Conservation (phyloP, 2,888 invertebrate genomes). For the Dasypolia templi region DNA sequence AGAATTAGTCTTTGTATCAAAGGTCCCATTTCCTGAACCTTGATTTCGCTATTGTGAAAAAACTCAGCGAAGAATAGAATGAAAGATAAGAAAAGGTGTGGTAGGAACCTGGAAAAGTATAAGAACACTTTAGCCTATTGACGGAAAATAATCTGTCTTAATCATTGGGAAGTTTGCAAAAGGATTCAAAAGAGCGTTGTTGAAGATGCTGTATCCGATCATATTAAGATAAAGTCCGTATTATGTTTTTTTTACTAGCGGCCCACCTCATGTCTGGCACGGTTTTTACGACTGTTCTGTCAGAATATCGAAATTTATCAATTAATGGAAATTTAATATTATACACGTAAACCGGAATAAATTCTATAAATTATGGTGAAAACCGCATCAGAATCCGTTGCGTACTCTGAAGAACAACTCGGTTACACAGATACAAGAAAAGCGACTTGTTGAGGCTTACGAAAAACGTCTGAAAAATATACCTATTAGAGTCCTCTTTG, state of each 20-base stretch:
- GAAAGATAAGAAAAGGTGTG: constrained; percentile 17
- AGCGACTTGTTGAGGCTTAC: neutral
- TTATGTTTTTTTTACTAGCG: neutral
- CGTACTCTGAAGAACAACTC: neutral
- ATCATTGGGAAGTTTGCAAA: neutral
- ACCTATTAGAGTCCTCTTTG: neutral
- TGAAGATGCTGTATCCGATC: neutral
- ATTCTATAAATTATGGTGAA: neutral
- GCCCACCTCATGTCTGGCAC: neutral
- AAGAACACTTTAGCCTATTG: neutral
- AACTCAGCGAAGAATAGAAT: constrained; percentile 27
- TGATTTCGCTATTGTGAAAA: constrained; percentile 35
- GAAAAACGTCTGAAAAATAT: neutral
- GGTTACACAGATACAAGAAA: neutral
- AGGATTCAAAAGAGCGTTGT: neutral
- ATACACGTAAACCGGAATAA: neutral
- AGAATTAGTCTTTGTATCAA: constrained; percentile 19
- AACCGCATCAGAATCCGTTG: neutral
- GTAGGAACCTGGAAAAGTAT: neutral
- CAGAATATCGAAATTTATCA: neutral
- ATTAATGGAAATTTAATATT: neutral
- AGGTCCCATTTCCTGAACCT: constrained; percentile 22
- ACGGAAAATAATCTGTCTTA: neutral
- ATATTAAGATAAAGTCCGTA: constrained; percentile 10
- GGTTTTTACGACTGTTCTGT: neutral